Evolutionary conservation across 2,888 invertebrate genomes (phyloP).

Genomic region (Syrphus vitripennis): DNA sequence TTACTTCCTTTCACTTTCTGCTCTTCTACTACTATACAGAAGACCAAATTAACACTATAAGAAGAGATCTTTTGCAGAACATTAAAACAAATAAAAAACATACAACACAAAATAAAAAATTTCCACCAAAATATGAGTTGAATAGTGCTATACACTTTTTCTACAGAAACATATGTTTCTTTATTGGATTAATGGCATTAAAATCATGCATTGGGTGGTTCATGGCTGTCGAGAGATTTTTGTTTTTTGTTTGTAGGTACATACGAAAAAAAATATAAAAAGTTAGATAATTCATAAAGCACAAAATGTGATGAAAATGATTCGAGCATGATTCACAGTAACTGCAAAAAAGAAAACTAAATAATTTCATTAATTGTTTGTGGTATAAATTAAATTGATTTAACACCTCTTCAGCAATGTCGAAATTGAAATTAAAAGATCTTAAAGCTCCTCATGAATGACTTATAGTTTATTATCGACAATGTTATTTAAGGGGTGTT

Average conservation of each 20-base stretch:
- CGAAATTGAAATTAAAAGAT: not conserved
- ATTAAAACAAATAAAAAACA: not conserved
- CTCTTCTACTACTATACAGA: not conserved
- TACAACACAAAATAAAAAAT: not conserved
- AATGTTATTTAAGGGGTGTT: too few species aligned
- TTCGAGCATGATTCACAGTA: constrained; percentile 2
- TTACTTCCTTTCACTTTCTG: constrained; percentile 5
- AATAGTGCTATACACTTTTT: not conserved
- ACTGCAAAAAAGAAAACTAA: not conserved
- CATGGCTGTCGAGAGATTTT: not conserved
- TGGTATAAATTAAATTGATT: not conserved
- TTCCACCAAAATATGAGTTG: not conserved
- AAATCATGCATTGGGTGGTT: constrained; percentile 40
- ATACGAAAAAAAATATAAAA: not conserved
- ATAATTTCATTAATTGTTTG: not conserved
- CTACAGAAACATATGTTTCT: not conserved
- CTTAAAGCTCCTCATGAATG: too few species aligned
- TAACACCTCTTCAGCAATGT: not conserved
- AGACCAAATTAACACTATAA: constrained; percentile 14
- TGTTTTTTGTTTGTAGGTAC: not conserved
- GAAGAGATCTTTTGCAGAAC: not conserved
- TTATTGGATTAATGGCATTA: constrained; percentile 64
- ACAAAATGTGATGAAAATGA: not conserved
- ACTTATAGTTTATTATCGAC: too few species aligned
- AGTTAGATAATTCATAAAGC: not conserved